These are phyloP conservation scores for Lysiphlebus fabarum DNA, from an alignment of 1,140 invertebrate genomes.

Conservation along the genomic window DNA sequence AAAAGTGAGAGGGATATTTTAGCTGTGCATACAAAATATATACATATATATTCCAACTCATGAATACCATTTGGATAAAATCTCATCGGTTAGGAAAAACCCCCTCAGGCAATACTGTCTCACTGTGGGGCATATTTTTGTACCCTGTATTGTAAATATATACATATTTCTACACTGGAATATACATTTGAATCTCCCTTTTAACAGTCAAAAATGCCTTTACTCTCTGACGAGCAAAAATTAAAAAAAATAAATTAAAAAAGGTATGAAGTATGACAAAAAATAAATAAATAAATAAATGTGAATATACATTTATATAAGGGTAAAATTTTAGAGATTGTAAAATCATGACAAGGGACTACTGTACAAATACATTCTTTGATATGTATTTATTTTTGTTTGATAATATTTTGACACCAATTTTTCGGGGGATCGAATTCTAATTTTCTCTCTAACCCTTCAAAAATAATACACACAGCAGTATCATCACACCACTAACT, in stretches of 20 bases:
- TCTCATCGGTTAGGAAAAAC: conserved; percentile 36
- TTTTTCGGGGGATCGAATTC: conserved; percentile 20
- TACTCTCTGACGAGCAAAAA: too few relatives aligned
- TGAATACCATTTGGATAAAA: conserved; percentile 50
- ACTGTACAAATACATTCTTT: background rate
- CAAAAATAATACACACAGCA: too few relatives aligned
- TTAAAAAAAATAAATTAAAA: too few relatives aligned
- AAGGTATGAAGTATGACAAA: too few relatives aligned
- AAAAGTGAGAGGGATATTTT: background rate
- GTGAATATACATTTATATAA: too few relatives aligned
- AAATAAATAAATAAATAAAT: too few relatives aligned
- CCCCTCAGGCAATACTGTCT: conserved; percentile 15
- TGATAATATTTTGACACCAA: conserved; percentile 38
- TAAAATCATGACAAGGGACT: too few relatives aligned
- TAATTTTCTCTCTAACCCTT: too few relatives aligned
- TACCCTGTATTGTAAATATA: too few relatives aligned
- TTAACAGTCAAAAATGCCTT: background rate
- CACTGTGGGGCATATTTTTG: conserved; percentile 24
- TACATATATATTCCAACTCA: conserved; percentile 28
- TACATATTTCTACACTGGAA: conserved; percentile 8
- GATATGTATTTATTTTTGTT: conserved; percentile 24
- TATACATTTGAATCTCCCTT: conserved; percentile 1
- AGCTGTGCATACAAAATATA: background rate
- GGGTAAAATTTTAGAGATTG: too few relatives aligned
- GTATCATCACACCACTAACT: too few relatives aligned